Conservation (phyloP, 2,888 invertebrate genomes). For the Dryomyza anilis region DNA sequence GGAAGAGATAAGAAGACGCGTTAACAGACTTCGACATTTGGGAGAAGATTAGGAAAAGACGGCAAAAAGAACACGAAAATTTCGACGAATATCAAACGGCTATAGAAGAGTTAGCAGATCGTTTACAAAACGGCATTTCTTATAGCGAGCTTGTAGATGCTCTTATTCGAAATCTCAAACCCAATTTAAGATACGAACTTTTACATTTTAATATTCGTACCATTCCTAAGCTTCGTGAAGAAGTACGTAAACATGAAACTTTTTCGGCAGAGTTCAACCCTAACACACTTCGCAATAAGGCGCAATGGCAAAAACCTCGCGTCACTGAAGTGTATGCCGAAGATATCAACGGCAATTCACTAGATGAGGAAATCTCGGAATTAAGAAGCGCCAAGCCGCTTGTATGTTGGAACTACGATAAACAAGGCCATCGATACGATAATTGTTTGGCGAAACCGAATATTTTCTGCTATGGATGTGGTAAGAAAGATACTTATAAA, state of each 20-base stretch:
- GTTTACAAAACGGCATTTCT: background rate
- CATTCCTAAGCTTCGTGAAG: background rate
- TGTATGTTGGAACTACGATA: background rate
- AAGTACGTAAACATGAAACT: background rate
- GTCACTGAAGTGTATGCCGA: background rate
- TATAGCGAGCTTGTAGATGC: background rate
- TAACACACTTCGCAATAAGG: background rate
- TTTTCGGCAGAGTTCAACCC: background rate
- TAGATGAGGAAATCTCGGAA: background rate
- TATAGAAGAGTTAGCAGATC: conserved; percentile 2
- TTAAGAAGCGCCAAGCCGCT: background rate
- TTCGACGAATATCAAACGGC: background rate
- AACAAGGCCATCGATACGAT: background rate
- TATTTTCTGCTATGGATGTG: background rate
- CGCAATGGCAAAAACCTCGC: background rate
- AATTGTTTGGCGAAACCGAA: background rate
- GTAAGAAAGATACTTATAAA: background rate
- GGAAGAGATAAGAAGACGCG: conserved; percentile 8
- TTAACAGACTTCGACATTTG: conserved; percentile 9
- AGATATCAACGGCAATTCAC: background rate
- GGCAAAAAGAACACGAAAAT: conserved; percentile 3
- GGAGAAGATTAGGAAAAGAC: conserved; percentile 9
- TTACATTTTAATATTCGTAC: background rate
- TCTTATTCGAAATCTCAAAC: conserved; percentile 1
- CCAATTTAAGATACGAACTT: background rate